A percentile compares a stretch with the other conserved stretches of the same genome.
phyloP scores from a whole-genome alignment of 1,140 invertebrate species.

The Grapholita molesta region DNA sequence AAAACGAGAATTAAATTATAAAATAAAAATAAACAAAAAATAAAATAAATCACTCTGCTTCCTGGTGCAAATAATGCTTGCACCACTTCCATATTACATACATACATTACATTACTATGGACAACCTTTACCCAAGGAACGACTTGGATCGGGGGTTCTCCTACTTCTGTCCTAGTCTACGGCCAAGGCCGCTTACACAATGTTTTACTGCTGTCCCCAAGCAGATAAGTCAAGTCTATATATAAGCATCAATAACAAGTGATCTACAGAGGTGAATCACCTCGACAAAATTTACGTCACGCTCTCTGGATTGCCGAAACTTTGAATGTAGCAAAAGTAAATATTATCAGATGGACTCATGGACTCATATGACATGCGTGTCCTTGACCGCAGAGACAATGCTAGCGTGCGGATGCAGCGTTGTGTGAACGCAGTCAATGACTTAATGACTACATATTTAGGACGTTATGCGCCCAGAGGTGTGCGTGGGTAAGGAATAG shows the following conservation, averaged over 20 bases:
- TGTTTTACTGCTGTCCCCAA: no score
- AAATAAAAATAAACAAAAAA: no score
- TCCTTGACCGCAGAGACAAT: slow-evolving; percentile 52
- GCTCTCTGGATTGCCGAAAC: neutral
- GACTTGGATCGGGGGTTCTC: no score
- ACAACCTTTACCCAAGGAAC: no score
- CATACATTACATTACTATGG: no score
- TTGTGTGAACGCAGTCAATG: slow-evolving; percentile 30
- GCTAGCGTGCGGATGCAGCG: slow-evolving; percentile 29
- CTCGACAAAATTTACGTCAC: neutral
- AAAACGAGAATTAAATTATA: no score
- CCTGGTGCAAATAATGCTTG: no score
- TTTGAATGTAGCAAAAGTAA: slow-evolving; percentile 8
- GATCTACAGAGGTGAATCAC: neutral
- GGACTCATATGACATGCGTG: slow-evolving; percentile 21
- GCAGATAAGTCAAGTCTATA: no score
- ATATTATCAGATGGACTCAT: slow-evolving; percentile 6
- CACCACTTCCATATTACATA: no score
- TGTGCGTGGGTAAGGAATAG: neutral
- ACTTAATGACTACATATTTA: slow-evolving; percentile 28
- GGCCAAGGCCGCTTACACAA: no score
- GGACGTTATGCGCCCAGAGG: slow-evolving; percentile 18
- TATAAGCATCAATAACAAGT: neutral
- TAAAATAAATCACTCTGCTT: no score
- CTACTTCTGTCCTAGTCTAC: no score